A percentile compares a stretch with the other conserved stretches of the same genome.
These are phyloP conservation scores for Tanypteryx hageni DNA, from an alignment of 2,888 invertebrate species.

Conservation along the genomic window DNA sequence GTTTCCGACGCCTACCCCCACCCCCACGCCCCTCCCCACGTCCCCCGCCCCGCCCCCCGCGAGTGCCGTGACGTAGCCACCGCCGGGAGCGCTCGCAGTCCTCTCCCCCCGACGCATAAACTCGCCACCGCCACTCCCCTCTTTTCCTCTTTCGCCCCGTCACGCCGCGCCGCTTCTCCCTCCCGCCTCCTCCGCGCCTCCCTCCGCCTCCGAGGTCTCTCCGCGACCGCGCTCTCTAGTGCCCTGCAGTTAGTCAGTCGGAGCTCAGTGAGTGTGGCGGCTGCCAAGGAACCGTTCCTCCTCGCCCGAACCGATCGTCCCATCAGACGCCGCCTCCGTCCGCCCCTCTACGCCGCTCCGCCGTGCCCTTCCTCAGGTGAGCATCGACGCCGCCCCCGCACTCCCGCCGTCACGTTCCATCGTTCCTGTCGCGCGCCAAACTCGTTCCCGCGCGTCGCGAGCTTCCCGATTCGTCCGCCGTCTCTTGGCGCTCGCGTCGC, in stretches of 20 bases:
- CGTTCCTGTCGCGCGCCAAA: too few species aligned
- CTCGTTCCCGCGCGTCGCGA: too few species aligned
- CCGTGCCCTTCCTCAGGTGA: background rate
- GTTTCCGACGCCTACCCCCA: background rate
- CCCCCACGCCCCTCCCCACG: background rate
- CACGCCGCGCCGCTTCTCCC: background rate
- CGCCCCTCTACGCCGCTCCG: background rate
- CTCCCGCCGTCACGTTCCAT: too few species aligned
- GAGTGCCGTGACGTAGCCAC: background rate
- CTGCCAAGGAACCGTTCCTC: background rate
- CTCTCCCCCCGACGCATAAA: background rate
- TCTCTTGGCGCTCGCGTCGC: background rate
- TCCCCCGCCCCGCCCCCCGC: background rate
- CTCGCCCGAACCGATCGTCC: background rate
- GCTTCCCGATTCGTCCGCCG: background rate
- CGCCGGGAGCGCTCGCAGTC: background rate
- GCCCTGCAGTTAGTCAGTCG: background rate
- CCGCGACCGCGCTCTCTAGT: background rate
- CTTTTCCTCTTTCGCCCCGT: background rate
- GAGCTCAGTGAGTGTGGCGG: slow-evolving; percentile 4
- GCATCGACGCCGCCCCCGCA: background rate
- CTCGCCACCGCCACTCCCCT: background rate
- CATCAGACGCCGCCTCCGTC: background rate
- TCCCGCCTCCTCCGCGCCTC: background rate
- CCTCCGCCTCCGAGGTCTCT: background rate